A percentile compares a stretch with the other conserved stretches of the same genome.
Conservation (phyloP, 2,113 vertebrate genomes). For the Rafetus swinhoei region DNA sequence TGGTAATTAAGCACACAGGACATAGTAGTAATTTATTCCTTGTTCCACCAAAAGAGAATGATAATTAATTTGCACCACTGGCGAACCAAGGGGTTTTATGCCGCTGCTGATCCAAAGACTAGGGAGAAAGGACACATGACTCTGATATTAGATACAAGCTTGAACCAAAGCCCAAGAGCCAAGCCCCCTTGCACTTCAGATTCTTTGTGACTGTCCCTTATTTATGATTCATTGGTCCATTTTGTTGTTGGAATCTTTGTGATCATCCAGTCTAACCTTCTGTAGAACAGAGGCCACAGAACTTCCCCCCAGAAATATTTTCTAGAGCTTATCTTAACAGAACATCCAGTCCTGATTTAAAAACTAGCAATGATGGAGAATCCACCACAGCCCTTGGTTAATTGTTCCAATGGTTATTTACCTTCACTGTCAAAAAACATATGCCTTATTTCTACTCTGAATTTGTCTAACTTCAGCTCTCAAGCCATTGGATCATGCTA, state of each 20-base stretch:
- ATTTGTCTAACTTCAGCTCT: background rate
- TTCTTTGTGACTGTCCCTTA: background rate
- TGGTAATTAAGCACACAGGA: slow-evolving; percentile 29
- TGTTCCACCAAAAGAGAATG: slow-evolving; percentile 15
- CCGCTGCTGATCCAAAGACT: background rate
- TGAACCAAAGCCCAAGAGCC: background rate
- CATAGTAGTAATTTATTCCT: background rate
- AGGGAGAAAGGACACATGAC: slow-evolving; percentile 31
- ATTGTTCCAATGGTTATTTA: background rate
- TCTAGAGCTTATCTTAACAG: background rate
- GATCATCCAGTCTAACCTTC: background rate
- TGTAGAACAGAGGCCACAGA: background rate
- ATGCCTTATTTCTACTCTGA: background rate
- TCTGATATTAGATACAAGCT: background rate
- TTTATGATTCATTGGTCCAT: background rate
- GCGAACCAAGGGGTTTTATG: background rate
- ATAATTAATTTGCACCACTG: slow-evolving; percentile 17
- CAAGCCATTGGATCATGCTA: background rate
- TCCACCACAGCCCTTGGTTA: background rate
- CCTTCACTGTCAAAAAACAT: background rate
- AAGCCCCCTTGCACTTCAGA: background rate
- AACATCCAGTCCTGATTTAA: background rate
- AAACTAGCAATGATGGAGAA: background rate
- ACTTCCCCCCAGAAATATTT: background rate
- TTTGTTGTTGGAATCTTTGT: background rate